Evolutionary conservation across 2,888 invertebrate genomes (phyloP), one percentile per base, ranked within the genome.

Genomic region (Lithophane socia): DNA sequence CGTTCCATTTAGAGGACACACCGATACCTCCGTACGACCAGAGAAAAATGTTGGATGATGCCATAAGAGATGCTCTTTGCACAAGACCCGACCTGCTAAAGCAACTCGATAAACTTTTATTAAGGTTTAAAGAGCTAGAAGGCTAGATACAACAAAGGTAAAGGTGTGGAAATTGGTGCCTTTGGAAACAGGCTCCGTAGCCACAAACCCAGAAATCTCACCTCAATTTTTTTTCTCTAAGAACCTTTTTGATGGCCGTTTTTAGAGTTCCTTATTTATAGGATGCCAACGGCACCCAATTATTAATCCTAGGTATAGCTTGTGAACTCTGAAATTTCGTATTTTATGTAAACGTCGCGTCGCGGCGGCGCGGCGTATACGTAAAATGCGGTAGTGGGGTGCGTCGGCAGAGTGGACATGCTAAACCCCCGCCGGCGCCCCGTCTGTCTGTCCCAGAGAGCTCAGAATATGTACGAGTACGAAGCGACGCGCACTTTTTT

Each of bases 11-110:
- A 72, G 97, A 98, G 88, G 98, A 98, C 86, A 98, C 98, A 96
- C 98, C 98, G 0, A 97, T 98, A 88, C 97, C 98, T 0, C 97
- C 98, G 0, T 98, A 97, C 91, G 98, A 98, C 88, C 98, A 98
- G 90, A 97, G 96, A 71, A 96, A 97, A 74, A 95, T 98, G 88
- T 94, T 98, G 4, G 97, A 97, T 52, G 97, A 97, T 4, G 97
- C 98, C 0, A 96, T 98, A 13, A 97, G 97, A 85, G 97, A 97
- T 79, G 97, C 97, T 2, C 92, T 98, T 49, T 95, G 97, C 52
- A 97, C 98, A 3, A 97, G 97, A 81, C 98, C 97, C 0, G 96
- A 97, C 12, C 88, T 98, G 64, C 89, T 97, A 24, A 96, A 97
- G 73, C 97, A 97, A 88, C 93, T 98, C 1, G 97, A 97, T 75